A percentile compares a stretch with the other conserved stretches of the same genome.
Conservation (phyloP, 2,113 vertebrate genomes). For the Hippopotamus amphibius region DNA sequence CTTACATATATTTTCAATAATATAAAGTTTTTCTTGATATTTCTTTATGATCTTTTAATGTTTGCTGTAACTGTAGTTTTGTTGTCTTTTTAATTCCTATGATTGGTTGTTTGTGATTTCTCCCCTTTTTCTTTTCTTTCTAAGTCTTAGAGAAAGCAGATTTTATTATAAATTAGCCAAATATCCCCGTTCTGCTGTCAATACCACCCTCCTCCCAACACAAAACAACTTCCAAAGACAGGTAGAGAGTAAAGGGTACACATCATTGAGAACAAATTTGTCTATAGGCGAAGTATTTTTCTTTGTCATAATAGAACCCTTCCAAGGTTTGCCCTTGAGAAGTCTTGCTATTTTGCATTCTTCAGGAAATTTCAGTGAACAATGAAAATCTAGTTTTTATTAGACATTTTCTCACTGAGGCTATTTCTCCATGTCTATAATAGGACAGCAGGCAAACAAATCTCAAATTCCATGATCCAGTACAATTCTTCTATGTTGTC, state of each 20-base stretch:
- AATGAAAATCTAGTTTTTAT: background rate
- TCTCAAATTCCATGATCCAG: background rate
- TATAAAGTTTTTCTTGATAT: background rate
- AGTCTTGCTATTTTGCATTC: background rate
- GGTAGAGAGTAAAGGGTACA: background rate
- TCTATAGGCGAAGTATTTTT: background rate
- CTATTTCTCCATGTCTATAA: background rate
- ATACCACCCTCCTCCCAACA: background rate
- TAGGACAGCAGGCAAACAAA: background rate
- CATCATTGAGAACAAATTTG: background rate
- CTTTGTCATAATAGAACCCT: background rate
- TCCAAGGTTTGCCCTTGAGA: background rate
- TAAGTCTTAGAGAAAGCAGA: background rate
- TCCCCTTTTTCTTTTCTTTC: background rate
- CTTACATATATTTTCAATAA: background rate
- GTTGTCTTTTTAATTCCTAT: background rate
- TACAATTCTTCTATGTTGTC: background rate
- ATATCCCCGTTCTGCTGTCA: background rate
- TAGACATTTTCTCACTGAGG: background rate
- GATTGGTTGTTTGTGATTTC: background rate
- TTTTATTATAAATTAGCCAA: background rate
- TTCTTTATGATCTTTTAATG: background rate
- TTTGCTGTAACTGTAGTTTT: background rate
- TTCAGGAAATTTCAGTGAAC: background rate
- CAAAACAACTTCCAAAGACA: background rate